Percentiles rank a stretch among this genome's conserved stretches.
Conservation (phyloP, 2,113 vertebrate genomes). For the Nesoenas mayeri region DNA sequence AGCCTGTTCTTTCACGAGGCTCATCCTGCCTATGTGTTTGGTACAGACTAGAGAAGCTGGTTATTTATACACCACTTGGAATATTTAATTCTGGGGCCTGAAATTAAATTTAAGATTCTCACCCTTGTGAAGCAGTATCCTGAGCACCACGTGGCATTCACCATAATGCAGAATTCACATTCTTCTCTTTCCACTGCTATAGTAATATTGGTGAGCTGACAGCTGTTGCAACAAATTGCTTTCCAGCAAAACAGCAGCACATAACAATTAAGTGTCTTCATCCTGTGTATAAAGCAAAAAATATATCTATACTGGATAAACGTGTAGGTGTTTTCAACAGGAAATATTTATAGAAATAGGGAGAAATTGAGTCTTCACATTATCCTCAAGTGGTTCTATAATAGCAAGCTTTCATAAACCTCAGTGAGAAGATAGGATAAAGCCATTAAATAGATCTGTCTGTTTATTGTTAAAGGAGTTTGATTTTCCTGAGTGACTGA, state of each 20-base stretch:
- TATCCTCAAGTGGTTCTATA: neutral
- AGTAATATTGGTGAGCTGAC: constrained; percentile 81
- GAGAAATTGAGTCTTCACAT: neutral
- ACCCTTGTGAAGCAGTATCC: constrained; percentile 88
- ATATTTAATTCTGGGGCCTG: neutral
- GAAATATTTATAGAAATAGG: neutral
- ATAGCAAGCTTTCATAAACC: neutral
- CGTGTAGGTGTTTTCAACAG: neutral
- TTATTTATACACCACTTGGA: neutral
- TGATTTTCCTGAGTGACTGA: neutral
- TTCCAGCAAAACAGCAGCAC: constrained; percentile 79
- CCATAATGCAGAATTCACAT: constrained; percentile 77
- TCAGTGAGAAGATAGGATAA: neutral
- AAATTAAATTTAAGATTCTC: neutral
- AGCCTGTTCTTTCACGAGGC: neutral
- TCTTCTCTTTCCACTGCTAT: constrained; percentile 85
- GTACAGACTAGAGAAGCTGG: rapidly evolving
- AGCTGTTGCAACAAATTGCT: constrained; percentile 71
- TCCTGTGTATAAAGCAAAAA: constrained; percentile 54
- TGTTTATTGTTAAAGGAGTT: neutral
- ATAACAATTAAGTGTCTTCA: constrained; percentile 79
- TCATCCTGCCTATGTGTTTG: neutral
- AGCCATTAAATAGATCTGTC: neutral
- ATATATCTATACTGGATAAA: neutral
- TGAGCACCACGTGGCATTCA: constrained; percentile 84